Base-by-base conservation (phyloP, 2,888 invertebrate genomes). In the Aspidiotus rigidus region DNA sequence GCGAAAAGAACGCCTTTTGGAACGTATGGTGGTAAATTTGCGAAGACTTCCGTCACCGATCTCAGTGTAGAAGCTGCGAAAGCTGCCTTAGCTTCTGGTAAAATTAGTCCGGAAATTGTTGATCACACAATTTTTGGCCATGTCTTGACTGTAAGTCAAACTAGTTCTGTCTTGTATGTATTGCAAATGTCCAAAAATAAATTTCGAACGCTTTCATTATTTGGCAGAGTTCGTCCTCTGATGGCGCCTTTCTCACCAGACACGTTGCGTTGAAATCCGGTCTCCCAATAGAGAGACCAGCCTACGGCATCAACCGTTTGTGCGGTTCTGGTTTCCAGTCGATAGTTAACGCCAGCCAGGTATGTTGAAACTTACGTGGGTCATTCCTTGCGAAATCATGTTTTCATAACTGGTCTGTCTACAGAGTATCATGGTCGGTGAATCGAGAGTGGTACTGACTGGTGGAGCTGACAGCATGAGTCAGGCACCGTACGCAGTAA, bases 311-410 rank as follows among this genome's bases (percentile, higher is more conserved):
- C 62, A 99, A 98, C 81, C 82, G 98, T 72, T 82, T 99, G 16
- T 99, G 99, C 79, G 99, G 98, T 15, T 96, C 96, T 42, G 98
- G 98, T 1, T 99, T 99, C 79, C 98, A 99, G 78, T 85, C 98
- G 0, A 82, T 99, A 72, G 85, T 96, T 16, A 93, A 87, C 80
- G 91, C 89, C 67, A 89, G 90, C 53, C 95, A 95, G 83, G 92
- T 90, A 80, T 77, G 40, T 28, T 28, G 39, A 39, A 60, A 60
- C 17, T 60, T 11, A 15, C 16, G 16, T 57, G n/a, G 28, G 13
- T 53, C 28, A 28, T 28, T 6, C 49, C 49, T 49, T 49, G 2
- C 49, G 49, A 49, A 49, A 13, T 41, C 15, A 15, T 15, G 54
- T 39, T 67, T 17, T 44, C 60, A 28, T 28, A 57, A 13, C 42